These are phyloP conservation scores for Crocallis elinguaria DNA, from an alignment of 2,888 invertebrate genomes.

Conservation along the genomic window DNA sequence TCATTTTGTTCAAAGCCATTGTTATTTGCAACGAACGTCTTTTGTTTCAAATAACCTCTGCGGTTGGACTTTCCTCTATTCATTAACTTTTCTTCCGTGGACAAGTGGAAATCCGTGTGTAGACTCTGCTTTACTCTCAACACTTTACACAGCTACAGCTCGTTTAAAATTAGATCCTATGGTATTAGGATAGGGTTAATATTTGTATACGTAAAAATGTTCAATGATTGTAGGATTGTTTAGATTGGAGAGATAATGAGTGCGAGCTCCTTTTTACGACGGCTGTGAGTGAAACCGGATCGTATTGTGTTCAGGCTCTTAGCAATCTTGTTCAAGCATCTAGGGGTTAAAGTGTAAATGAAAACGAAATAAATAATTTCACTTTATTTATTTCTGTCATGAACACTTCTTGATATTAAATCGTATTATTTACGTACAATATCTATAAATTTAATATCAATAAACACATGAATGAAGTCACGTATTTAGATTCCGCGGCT, in stretches of 20 bases:
- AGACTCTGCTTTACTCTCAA: constrained; percentile 41
- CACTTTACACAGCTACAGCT: constrained; percentile 10
- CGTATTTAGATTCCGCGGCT: neutral
- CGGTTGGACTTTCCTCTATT: constrained; percentile 60
- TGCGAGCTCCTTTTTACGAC: constrained; percentile 50
- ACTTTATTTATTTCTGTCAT: neutral
- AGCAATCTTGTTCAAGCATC: constrained; percentile 19
- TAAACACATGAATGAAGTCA: constrained; percentile 7
- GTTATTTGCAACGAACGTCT: constrained; percentile 52
- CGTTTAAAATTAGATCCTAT: constrained; percentile 37
- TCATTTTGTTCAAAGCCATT: constrained; percentile 42
- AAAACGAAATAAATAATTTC: constrained; percentile 10
- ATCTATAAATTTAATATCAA: neutral
- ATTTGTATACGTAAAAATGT: constrained; percentile 30
- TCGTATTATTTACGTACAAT: neutral
- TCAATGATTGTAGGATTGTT: constrained; percentile 46
- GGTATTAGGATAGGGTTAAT: constrained; percentile 19
- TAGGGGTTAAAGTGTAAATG: constrained; percentile 11
- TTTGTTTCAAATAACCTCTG: constrained; percentile 62
- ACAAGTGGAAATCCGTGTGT: constrained; percentile 59
- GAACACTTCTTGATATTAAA: too few relatives aligned
- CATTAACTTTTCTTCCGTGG: constrained; percentile 62
- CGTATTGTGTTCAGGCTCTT: constrained; percentile 33
- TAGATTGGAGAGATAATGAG: constrained; percentile 60
- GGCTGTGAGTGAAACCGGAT: constrained; percentile 46